Conservation (phyloP, 2,113 vertebrate species). For the Gallinago paraguaiae region DNA sequence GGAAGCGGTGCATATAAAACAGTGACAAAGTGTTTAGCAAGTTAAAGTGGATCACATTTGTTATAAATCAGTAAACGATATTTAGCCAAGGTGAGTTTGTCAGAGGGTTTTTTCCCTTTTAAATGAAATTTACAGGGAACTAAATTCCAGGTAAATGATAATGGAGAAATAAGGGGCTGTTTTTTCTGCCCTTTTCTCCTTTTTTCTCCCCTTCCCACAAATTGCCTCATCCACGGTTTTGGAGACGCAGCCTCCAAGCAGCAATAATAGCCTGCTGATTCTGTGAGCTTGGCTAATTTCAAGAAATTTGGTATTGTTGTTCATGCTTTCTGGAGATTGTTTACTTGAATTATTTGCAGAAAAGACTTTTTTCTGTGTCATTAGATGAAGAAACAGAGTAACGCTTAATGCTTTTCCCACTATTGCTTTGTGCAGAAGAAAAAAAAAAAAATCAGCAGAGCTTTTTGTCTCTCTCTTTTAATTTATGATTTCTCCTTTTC, state of each 20-base stretch:
- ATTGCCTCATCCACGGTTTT: background rate
- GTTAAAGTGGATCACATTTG: conserved; percentile 7
- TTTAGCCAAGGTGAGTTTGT: background rate
- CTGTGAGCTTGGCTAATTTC: conserved; percentile 18
- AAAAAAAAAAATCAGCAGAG: background rate
- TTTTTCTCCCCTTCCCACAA: background rate
- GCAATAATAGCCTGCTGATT: background rate
- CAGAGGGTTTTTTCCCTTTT: background rate
- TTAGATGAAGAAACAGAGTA: background rate
- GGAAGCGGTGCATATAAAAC: background rate
- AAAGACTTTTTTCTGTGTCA: conserved; percentile 7
- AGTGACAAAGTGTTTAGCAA: background rate
- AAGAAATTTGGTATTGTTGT: conserved; percentile 12
- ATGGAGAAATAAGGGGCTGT: background rate
- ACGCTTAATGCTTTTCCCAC: background rate
- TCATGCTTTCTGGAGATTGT: conserved; percentile 44
- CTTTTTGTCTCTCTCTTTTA: conserved; percentile 5
- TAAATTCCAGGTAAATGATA: background rate
- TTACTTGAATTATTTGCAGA: conserved; percentile 49
- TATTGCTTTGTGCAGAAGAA: background rate
- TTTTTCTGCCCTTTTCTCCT: background rate
- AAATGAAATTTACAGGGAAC: background rate
- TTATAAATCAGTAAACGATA: background rate
- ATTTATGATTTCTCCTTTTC: background rate
- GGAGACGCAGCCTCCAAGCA: background rate